Evolutionary conservation across 2,888 invertebrate genomes (phyloP), one percentile per base, ranked within the genome.

Genomic region (Camponotus fellah): DNA sequence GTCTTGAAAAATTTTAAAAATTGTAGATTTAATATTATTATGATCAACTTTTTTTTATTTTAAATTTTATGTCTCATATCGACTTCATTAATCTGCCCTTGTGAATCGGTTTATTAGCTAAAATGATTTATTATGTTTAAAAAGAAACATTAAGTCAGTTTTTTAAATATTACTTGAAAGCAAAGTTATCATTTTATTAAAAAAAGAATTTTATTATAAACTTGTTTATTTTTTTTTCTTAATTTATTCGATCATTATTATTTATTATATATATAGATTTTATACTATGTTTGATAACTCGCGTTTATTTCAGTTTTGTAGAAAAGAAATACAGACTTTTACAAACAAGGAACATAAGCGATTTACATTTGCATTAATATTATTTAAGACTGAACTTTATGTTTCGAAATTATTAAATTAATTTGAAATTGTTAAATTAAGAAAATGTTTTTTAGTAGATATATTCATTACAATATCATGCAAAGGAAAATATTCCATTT

Each of bases 401-500:
- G 21, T 58, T 56, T 71, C n/a, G 2, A 58, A 77, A 56, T 53
- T n/a, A n/a, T 26, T 26, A 69, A 69, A 77, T 53, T 43, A 76
- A 32, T 56, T 71, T n/a, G 2, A 58, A 77, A 56, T 53, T n/a
- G n/a, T 26, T 26, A 69, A 69, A 77, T 53, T 43, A 26, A 58
- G 10, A 56, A 43, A 9, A 5, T 77, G 8, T 43, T 69, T 77
- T 32, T 69, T 58, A 69, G 21, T 2, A 26, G 56, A 6, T 53
- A 14, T 69, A 69, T 77, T n/a, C n/a, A 56, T 68, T 77, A 43
- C 56, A 49, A n/a, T 69, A 58, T 53, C 4, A 21, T 69, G 37
- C n/a, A 56, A 69, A 76, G n/a, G 8, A 68, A 77, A n/a, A 77
- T 69, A 26, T 77, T 69, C 32, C 43, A 69, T 56, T 77, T 66